Base-by-base conservation (phyloP, 2,113 vertebrate genomes). In the Perccottus glenii region DNA sequence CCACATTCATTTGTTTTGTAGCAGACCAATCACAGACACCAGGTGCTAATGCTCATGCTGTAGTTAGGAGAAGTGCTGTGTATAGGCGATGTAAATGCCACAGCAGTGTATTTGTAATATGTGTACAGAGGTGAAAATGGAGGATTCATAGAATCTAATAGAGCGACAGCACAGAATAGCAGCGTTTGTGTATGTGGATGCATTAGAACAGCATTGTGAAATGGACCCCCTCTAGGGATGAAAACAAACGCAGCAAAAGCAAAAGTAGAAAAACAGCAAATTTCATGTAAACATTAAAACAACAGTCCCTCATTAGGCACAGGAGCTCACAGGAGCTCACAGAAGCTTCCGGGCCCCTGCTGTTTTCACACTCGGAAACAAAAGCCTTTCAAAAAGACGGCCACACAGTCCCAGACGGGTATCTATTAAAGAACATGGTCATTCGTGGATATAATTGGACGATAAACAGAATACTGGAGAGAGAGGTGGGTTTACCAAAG, bases 261-360 rank as follows among this genome's bases (percentile, higher is more conserved):
- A 33, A 33, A 63, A 15, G 8, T 68, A 36, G 11, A 59, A 75
- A 75, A 72, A 68, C 52, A 52, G 60, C 67, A 67, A 49, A 75
- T 86, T 85, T 71, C 52, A 69, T 77, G 57, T 73, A 57, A 82
- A 84, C 75, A 77, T 50, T 60, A 85, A 75, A 57, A 38, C 9
- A 1, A 77, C 32, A 51, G 46, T 16, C 70, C 66, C 74, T 78
- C 73, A 76, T 89, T 84, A 80, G 69, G 69, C 70, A 51, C 19
- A 16, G 38, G 52, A 45, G 49, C 12, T 42, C 70, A 51, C 19
- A 16, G 38, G 52, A 45, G 49, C 12, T 42, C 12, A 55, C 47
- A 61, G 60, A 32, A 60, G 63, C 57, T 57, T 70, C 7, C 16
- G 48, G 60, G 40, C 53, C 50, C 64, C 66, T 56, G 75, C 62